phyloP scores from a whole-genome alignment of 2,797 vertebrate species.

The Urosaurus nigricauda region DNA sequence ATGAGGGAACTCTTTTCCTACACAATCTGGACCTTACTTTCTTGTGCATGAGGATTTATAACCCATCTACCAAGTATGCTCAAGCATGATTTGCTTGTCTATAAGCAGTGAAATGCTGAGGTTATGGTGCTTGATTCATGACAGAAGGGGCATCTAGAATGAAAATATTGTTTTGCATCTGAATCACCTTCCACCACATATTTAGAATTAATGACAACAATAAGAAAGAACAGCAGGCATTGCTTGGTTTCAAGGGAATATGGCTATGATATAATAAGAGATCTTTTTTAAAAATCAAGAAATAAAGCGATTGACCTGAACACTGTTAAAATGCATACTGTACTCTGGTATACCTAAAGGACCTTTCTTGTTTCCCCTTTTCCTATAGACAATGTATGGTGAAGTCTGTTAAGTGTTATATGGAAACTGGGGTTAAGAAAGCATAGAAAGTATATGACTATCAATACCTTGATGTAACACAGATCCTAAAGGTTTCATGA shows the following conservation, averaged over 20 bases:
- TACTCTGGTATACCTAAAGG: too few species aligned
- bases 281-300: not conserved
- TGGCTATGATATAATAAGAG: not conserved
- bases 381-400: not conserved
- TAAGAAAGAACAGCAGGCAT: not conserved
- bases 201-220: constrained; percentile 39
- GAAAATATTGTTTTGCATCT: constrained; percentile 59
- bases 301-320: not conserved
- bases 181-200: constrained; percentile 56
- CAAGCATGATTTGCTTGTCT: constrained; percentile 52
- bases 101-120: constrained; percentile 58
- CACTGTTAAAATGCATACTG: constrained; percentile 12
- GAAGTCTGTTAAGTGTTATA: not conserved
- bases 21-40: not conserved
- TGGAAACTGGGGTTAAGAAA: not conserved
- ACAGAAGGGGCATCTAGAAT: constrained; percentile 60
- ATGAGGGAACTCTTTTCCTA: not conserved
- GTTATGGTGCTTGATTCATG: constrained; percentile 55
- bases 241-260: constrained; percentile 23
- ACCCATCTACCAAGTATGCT: constrained; percentile 51
- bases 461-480: not conserved
- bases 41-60: constrained; percentile 47
- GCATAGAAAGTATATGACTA: too few species aligned
- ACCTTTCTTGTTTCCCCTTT: not conserved
- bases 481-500: not conserved